Base-by-base conservation (phyloP, 2,113 vertebrate species). In the Cranoglanis bouderius region DNA sequence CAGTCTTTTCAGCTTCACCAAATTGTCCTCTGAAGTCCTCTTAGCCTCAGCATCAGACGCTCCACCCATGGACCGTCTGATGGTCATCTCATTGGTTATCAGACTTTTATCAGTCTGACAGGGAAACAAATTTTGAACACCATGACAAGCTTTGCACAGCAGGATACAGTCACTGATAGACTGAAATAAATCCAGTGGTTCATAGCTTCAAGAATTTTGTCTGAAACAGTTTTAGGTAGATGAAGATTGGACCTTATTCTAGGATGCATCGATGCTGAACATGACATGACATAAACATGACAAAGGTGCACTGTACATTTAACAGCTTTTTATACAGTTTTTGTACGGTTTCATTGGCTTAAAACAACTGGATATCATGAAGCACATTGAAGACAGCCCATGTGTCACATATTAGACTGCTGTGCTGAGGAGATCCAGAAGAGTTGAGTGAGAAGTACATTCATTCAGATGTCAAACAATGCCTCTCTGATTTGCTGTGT, bases 381-480 rank as follows among this genome's bases (percentile, higher is more conserved):
- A 38, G 61, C n/a, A 35, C 2, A 24, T 16, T 29, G 13, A 63
- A 26, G 43, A 72, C 84, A 24, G n/a, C 29, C 74, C 16, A 63
- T 49, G 49, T 1, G 61, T 43, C 55, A 83, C n/a, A 51, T 75
- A 51, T 84, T 88, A 75, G 53, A 61, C 70, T 13, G 40, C 72
- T 82, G 21, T 85, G 51, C 16, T 35, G 49, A 55, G 9, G 10
- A 38, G 8, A 82, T 2, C 80, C 80, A 35, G 65, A 82, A 6
- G 74, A 77, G 24, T 24, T 75, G 24, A 77, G 4, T 77, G 43
- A 46, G 87, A 88, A 32, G 6, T 55, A 53, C 55, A 83, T 51
- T 72, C 29, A 57, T 65, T 59, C 55, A 43, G 72, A 81, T 91
- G 90, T 90, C 90, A 90, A 90, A 90, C 74, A 87, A 84, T 49